Percentiles rank a stretch among this genome's conserved stretches.
Evolutionary conservation across 2,797 vertebrate genomes (phyloP).

Genomic region (Rhodeus uyekii): DNA sequence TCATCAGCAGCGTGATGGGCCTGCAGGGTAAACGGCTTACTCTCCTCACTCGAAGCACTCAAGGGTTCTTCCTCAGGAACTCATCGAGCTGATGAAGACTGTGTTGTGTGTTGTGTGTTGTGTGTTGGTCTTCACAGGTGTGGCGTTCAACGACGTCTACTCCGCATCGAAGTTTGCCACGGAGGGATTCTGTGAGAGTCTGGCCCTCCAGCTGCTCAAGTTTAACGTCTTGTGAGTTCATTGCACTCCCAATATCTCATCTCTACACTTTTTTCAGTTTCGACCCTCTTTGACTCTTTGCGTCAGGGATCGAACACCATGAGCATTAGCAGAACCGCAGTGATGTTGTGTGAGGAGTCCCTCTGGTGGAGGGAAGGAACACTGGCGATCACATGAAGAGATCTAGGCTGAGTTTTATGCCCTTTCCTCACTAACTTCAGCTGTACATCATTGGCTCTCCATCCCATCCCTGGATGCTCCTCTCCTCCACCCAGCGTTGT

Average conservation of each 20-base stretch:
- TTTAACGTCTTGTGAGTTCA: constrained; percentile 81
- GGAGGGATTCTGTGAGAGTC: constrained; percentile 85
- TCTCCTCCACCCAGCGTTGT: too few relatives aligned
- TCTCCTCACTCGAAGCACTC: too few relatives aligned
- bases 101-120: background rate
- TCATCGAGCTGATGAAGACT: too few relatives aligned
- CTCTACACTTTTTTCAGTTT: background rate
- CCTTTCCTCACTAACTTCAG: too few relatives aligned
- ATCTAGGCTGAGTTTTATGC: too few relatives aligned
- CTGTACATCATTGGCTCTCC: too few relatives aligned
- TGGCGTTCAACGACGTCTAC: constrained; percentile 82
- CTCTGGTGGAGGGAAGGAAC: too few relatives aligned
- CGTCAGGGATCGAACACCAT: too few relatives aligned
- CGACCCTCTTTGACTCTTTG: background rate
- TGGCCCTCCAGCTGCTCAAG: constrained; percentile 78
- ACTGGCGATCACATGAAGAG: too few relatives aligned
- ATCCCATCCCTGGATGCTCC: too few relatives aligned
- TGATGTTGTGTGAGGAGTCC: background rate
- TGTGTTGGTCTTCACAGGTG: constrained; percentile 64
- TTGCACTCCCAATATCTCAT: background rate
- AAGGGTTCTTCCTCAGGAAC: too few relatives aligned
- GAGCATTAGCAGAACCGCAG: background rate
- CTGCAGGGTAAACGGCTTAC: constrained; percentile 70
- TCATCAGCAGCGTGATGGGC: constrained; percentile 84
- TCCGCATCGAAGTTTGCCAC: constrained; percentile 83